phyloP scores from a whole-genome alignment of 2,888 invertebrate species.

The Hoplodrina ambigua region DNA sequence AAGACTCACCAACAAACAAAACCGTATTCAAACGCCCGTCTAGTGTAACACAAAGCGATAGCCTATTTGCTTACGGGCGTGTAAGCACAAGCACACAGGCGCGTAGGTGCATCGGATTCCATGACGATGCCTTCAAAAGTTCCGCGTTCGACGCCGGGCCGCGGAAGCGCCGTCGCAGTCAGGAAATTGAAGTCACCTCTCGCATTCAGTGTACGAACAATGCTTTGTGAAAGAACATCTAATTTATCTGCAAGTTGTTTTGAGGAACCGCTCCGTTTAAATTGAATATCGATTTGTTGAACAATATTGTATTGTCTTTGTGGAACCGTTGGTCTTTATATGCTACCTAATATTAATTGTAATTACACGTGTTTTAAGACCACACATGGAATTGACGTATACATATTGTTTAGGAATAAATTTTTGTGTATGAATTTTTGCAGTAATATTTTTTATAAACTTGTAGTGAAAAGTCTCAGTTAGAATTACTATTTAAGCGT shows the following conservation, averaged over 20 bases:
- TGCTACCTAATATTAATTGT: constrained; percentile 31
- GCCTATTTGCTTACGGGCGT: constrained; percentile 83
- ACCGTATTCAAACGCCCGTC: constrained; percentile 45
- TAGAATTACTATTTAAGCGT: background rate
- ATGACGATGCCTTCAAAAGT: constrained; percentile 85
- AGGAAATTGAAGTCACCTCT: constrained; percentile 90
- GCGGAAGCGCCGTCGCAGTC: constrained; percentile 79
- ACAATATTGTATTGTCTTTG: constrained; percentile 69
- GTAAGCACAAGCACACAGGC: constrained; percentile 80
- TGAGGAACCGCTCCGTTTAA: constrained; percentile 81
- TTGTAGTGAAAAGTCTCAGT: background rate
- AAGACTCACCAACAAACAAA: background rate
- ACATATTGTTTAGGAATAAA: background rate
- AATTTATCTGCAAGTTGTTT: constrained; percentile 87
- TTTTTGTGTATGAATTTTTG: background rate
- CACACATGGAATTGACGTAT: no score
- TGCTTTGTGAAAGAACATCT: constrained; percentile 89
- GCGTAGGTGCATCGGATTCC: constrained; percentile 85
- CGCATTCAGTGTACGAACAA: constrained; percentile 81
- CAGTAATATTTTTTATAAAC: background rate
- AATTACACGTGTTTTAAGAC: constrained; percentile 26
- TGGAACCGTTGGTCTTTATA: constrained; percentile 60
- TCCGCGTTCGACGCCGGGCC: constrained; percentile 77
- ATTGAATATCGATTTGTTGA: constrained; percentile 86
- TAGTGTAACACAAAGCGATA: constrained; percentile 71